These are phyloP conservation scores for Mylabris sibirica DNA, from an alignment of 2,888 invertebrate species.

Conservation along the genomic window DNA sequence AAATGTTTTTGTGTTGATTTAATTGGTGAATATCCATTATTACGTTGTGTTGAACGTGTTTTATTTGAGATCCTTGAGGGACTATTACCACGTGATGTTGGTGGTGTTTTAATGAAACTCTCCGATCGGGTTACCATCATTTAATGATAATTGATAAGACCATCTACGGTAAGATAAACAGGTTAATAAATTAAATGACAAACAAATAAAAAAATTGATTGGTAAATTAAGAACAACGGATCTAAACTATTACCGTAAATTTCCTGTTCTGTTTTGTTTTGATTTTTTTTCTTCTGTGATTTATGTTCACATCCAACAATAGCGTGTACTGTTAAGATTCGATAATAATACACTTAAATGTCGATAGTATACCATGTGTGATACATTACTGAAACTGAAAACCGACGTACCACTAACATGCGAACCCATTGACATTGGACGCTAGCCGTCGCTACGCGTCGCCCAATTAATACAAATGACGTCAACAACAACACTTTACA, in stretches of 20 bases:
- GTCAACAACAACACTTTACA: constrained; percentile 19
- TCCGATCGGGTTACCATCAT: constrained; percentile 53
- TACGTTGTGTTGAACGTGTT: constrained; percentile 26
- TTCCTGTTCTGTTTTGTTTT: constrained; percentile 12
- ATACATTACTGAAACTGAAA: constrained; percentile 20
- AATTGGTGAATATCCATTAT: constrained; percentile 29
- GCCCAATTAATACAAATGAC: constrained; percentile 44
- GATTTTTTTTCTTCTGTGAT: too few species aligned
- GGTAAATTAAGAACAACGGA: background rate
- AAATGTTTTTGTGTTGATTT: constrained; percentile 23
- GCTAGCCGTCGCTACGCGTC: constrained; percentile 45
- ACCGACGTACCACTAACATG: constrained; percentile 22
- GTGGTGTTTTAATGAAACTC: constrained; percentile 48
- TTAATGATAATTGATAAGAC: constrained; percentile 13
- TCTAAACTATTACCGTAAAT: constrained; percentile 18
- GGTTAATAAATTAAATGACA: background rate
- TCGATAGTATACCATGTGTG: constrained; percentile 26
- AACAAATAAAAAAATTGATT: background rate
- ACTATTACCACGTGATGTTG: constrained; percentile 52
- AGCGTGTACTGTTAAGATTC: constrained; percentile 7
- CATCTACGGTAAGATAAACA: background rate
- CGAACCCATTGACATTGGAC: constrained; percentile 36
- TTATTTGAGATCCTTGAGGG: constrained; percentile 42
- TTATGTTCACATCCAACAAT: background rate
- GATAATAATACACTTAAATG: constrained; percentile 16